A percentile compares a stretch with the other conserved stretches of the same genome.
phyloP scores from a whole-genome alignment of 2,113 vertebrate species.

The Phasianus colchicus region DNA sequence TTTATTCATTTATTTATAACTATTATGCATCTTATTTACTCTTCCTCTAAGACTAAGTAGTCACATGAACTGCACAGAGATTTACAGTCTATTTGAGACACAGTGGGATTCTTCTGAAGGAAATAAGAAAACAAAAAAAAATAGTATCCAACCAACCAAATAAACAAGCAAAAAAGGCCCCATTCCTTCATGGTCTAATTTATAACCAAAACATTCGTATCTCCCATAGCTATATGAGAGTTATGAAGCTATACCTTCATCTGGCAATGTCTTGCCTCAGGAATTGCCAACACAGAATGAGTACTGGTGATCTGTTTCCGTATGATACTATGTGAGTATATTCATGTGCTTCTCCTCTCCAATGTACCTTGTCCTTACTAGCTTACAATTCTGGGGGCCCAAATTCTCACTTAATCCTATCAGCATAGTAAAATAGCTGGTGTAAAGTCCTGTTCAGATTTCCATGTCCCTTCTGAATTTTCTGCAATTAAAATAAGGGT shows the following conservation, averaged over 20 bases:
- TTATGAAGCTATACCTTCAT: background rate
- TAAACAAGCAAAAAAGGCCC: background rate
- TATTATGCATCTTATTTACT: background rate
- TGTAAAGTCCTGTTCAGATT: background rate
- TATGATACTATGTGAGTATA: background rate
- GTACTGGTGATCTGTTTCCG: background rate
- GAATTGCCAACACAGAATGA: rapidly evolving
- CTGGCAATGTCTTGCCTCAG: background rate
- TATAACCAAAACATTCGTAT: background rate
- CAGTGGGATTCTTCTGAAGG: background rate
- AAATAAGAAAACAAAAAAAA: background rate
- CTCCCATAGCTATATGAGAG: background rate
- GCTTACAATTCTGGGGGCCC: background rate
- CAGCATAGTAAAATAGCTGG: background rate
- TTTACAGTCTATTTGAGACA: background rate
- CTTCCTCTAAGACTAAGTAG: background rate
- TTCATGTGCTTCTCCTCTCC: background rate
- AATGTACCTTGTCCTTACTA: background rate
- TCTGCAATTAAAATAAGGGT: background rate
- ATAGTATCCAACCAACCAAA: too few relatives aligned
- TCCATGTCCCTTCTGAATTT: background rate
- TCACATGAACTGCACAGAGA: background rate
- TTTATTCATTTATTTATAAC: background rate
- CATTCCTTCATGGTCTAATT: background rate
- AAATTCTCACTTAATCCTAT: background rate